Evolutionary conservation across 2,888 invertebrate genomes (phyloP), one percentile per base, ranked within the genome.

Genomic region (Cephus rjabovi): DNA sequence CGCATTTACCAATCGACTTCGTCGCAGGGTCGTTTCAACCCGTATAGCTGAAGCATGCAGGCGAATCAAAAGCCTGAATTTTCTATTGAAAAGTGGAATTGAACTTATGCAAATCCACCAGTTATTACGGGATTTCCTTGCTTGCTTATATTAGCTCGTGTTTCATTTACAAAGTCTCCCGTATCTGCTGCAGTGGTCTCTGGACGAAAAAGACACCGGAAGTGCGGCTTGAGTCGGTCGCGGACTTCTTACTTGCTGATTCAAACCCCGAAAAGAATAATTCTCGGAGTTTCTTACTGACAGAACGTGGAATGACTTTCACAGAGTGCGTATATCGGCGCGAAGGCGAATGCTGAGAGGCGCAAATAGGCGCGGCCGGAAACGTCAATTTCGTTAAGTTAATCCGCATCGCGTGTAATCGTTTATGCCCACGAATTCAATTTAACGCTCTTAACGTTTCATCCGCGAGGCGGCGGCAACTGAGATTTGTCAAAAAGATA

Each of bases 311-410:
- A 86, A 85, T 87, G 85, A 84, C 86, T 87, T 86, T 86, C 87
- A 84, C 87, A 68, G 82, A 80, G 79, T 75, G 81, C 80, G 75
- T 77, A 79, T 71, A 78, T 35, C 68, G 37, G 75, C 56, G 31
- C 37, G 35, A 68, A 35, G 34, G 56, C 34, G n/a, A 56, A 69
- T 56, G 56, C 56, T 56, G 56, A 56, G 79, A 79, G 77, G 81
- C 82, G 82, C 82, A 79, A 85, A 85, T 85, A 86, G 88, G 88
- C 83, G 88, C 87, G 87, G 88, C 88, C 87, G 88, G 89, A 88
- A 88, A 88, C 83, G 88, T 88, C 88, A 87, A 86, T 88, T 89
- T 87, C 84, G 82, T 81, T 81, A 81, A 85, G 84, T 86, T 88
- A 88, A 89, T 88, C 86, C 86, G 83, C 82, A 79, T 82, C 79